Base-by-base conservation (phyloP, 2,797 vertebrate genomes). In the Labroides dimidiatus region DNA sequence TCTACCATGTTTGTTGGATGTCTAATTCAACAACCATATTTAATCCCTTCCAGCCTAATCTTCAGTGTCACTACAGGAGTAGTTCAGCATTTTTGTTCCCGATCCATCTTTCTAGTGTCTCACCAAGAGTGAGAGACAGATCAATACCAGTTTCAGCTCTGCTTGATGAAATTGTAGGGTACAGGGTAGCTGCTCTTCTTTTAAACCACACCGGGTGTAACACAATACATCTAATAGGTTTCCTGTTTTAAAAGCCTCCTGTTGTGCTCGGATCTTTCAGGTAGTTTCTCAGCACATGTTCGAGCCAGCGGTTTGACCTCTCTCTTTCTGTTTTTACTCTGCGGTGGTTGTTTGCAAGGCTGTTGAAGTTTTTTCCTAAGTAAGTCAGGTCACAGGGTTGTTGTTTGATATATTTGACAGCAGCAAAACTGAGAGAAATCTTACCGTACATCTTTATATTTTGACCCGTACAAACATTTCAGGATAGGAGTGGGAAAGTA, bases 101-200 rank as follows among this genome's bases (percentile, higher is more conserved):
- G 37, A 21, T 4, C 11, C 7, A 33, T 23, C n/a, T 21, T 61
- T 56, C 37, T 21, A 10, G 16, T 41, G 54, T 57, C 49, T 54
- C 16, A 16, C n/a, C 54, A 23, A 1, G 27, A 68, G 45, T 72
- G 42, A 56, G 65, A 30, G 55, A 60, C 72, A 64, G 57, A 88
- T 84, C 82, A 52, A 75, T 81, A 72, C 78, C 57, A 74, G 69
- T 80, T 72, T 64, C 19, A 71, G 6, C 51, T 23, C 16, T 8
- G 45, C 37, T 48, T 64, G 66, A 77, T 47, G 48, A 52, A 43
- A 20, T 17, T 42, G 70, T 37, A 11, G 57, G 60, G 65, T 50
- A 24, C 64, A 50, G n/a, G 33, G 53, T 9, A 39, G 62, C 51
- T 2, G 0, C 62, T 62, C 60, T 36, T 62, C 56, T 74, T 54